These are phyloP conservation scores for Eriocheir sinensis DNA, from an alignment of 1,140 invertebrate genomes.

Conservation along the genomic window DNA sequence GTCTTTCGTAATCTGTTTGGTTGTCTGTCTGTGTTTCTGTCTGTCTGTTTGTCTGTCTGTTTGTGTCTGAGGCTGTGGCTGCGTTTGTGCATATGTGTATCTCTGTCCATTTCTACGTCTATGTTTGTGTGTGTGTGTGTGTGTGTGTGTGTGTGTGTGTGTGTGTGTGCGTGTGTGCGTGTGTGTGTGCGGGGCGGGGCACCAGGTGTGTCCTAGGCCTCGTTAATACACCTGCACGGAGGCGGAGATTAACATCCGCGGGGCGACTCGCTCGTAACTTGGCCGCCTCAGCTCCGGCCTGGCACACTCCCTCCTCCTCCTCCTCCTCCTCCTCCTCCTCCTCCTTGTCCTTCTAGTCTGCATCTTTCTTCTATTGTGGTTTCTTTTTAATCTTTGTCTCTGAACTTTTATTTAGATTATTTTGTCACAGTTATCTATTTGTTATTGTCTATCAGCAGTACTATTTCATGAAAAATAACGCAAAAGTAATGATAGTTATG, in stretches of 20 bases:
- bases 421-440: no score
- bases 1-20: no score
- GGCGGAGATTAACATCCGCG: not conserved
- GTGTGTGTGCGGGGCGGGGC: not conserved
- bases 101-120: not conserved
- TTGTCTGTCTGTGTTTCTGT: no score
- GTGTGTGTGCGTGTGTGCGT: not conserved
- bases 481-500: no score
- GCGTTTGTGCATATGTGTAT: not conserved
- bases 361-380: not conserved
- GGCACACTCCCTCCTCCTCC: not conserved
- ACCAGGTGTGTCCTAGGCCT: constrained; percentile 19
- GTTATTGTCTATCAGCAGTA: no score
- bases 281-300: not conserved
- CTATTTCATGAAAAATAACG: no score
- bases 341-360: not conserved
- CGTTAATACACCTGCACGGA: constrained; percentile 22
- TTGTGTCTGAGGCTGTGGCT: not conserved
- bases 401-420: no score
- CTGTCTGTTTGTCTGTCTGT: no score
- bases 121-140: no score
- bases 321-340: not conserved
- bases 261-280: not conserved
- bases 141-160: not conserved
- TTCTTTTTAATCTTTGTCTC: no score